Evolutionary conservation across 2,113 vertebrate genomes (phyloP), one percentile per base, ranked within the genome.

Genomic region (Cervus canadensis): DNA sequence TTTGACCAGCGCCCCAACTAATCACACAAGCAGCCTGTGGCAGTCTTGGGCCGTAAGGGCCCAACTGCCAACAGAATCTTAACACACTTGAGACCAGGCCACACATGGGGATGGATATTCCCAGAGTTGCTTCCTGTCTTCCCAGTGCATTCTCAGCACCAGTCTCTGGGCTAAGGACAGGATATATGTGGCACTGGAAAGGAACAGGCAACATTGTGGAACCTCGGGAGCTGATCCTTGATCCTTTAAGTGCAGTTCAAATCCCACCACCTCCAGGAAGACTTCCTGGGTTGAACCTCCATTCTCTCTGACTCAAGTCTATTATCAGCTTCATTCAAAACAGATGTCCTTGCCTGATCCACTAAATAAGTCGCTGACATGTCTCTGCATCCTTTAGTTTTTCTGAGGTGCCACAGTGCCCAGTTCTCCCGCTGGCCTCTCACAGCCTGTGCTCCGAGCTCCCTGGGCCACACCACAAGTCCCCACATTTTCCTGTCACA

Each of bases 191-290:
- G 45, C 78, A 40, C 43, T 64, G 40, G 54, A 52, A 92, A 89
- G 95, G 91, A 93, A 91, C 0, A 19, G 19, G 19, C 40, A 40
- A 43, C 67, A 14, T 28, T 36, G 87, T 82, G n/a, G 67, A 87
- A 33, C 90, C 64, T 54, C 12, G 19, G 74, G 59, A 56, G 76
- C 25, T 57, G 3, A 28, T 56, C 48, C 84, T 81, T 33, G 40
- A 23, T 84, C 93, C 40, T 60, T 78, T 23, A 30, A 43, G 30
- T 1, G 81, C 78, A 83, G 33, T 45, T 94, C 30, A 56, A 26
- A 74, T 15, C 76, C 59, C 16, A 56, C 50, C 78, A 71, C 71
- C 92, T 89, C 60, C 79, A 60, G 90, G 92, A 92, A 96, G 96
- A 84, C n/a, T 43, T 79, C 88, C 95, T 92, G 45, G 57, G 30